Percentiles rank a stretch among this genome's conserved stretches.
Evolutionary conservation across 2,113 vertebrate genomes (phyloP).

Genomic region (Gobius niger): DNA sequence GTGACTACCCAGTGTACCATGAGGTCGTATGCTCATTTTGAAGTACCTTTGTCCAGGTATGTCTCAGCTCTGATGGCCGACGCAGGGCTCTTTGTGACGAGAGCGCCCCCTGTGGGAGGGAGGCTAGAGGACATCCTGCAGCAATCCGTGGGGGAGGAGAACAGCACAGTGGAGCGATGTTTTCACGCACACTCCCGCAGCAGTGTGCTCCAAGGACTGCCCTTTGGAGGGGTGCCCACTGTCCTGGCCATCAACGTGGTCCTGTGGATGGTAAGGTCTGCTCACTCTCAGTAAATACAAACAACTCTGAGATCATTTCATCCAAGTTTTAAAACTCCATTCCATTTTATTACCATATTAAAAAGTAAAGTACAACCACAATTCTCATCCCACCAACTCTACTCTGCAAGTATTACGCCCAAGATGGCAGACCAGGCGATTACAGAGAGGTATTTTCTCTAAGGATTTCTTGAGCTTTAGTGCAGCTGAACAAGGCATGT

Average conservation of each 20-base stretch:
- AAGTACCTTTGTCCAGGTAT: constrained; percentile 45
- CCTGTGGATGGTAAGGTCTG: constrained; percentile 86
- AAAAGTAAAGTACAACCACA: too few relatives aligned
- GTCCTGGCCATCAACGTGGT: constrained; percentile 87
- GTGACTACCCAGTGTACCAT: background rate
- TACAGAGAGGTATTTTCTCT: too few relatives aligned
- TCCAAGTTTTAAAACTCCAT: too few relatives aligned
- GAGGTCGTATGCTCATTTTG: background rate
- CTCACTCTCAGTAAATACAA: background rate
- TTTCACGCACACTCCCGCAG: constrained; percentile 83
- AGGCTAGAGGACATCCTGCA: constrained; percentile 53
- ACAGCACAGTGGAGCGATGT: constrained; percentile 80
- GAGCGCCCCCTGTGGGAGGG: constrained; percentile 50
- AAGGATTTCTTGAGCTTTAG: background rate
- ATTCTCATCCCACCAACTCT: too few relatives aligned
- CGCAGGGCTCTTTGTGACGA: constrained; percentile 54
- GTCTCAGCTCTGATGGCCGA: constrained; percentile 64
- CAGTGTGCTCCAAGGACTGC: constrained; percentile 91
- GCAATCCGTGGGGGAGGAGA: constrained; percentile 51
- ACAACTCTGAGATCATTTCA: too few relatives aligned
- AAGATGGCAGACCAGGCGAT: too few relatives aligned
- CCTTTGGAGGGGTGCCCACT: constrained; percentile 90
- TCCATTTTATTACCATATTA: too few relatives aligned
- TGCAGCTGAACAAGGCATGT: background rate
- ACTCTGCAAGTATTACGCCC: too few relatives aligned